phyloP scores from a whole-genome alignment of 2,797 vertebrate species.

The Oophaga sylvatica region DNA sequence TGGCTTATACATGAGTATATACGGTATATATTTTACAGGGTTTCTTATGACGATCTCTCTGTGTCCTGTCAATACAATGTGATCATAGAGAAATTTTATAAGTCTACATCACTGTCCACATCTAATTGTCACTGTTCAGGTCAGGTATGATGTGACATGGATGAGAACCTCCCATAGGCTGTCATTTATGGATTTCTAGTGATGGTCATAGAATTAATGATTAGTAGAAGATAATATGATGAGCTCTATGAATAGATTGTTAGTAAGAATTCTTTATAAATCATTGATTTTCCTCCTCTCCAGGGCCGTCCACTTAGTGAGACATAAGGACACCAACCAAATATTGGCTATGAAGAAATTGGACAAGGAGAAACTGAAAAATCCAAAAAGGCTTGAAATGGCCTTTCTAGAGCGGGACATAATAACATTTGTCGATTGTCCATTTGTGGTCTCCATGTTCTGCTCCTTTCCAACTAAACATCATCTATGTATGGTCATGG shows the following conservation, averaged over 20 bases:
- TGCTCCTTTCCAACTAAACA: constrained; percentile 94
- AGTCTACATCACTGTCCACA: background rate
- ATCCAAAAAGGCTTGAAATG: constrained; percentile 94
- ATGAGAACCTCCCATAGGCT: background rate
- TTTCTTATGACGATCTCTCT: background rate
- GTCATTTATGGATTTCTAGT: background rate
- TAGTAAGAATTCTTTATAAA: background rate
- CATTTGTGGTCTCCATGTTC: constrained; percentile 97
- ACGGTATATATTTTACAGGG: no score
- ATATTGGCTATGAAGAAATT: constrained; percentile 98
- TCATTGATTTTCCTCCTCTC: background rate
- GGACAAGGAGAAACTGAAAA: constrained; percentile 94
- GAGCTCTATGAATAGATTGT: background rate
- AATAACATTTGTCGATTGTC: constrained; percentile 94
- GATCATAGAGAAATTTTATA: background rate
- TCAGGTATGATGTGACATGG: background rate
- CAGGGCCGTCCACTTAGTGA: constrained; percentile 87
- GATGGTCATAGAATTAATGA: background rate
- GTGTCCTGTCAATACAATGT: background rate
- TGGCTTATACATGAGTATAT: no score
- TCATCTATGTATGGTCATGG: constrained; percentile 98
- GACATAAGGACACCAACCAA: constrained; percentile 92
- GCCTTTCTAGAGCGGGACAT: constrained; percentile 96
- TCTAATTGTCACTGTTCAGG: background rate
- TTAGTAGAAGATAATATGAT: background rate